phyloP scores from a whole-genome alignment of 2,797 vertebrate genomes.

The Peromyscus nudipes region DNA sequence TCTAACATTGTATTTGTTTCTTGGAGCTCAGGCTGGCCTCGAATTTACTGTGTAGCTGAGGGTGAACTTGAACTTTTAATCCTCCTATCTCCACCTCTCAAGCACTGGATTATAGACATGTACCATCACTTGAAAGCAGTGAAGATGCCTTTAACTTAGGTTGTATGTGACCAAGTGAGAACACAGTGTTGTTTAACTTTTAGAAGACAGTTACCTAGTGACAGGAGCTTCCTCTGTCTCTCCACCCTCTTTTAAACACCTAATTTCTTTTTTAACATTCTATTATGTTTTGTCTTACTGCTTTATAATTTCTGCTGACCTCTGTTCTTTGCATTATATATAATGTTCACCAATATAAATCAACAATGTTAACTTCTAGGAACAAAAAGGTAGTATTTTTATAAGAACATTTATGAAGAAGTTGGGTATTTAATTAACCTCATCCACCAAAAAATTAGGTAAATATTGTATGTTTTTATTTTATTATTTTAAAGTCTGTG shows the following conservation, averaged over 20 bases:
- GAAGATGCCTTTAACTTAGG: neutral
- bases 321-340: conserved; percentile 30
- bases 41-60: neutral
- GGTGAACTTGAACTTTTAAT: neutral
- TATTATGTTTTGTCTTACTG: neutral
- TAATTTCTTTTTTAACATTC: neutral
- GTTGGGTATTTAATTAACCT: conserved; percentile 37
- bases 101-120: neutral
- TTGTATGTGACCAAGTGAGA: neutral
- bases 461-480: conserved; percentile 1
- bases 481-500: neutral
- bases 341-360: neutral
- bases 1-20: neutral
- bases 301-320: conserved; percentile 12
- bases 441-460: neutral
- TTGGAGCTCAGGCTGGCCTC: neutral
- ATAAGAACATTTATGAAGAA: neutral
- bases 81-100: neutral
- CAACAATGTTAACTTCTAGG: conserved; percentile 35
- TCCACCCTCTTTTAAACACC: neutral
- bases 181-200: neutral
- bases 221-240: neutral
- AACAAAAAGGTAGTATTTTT: conserved; percentile 36
- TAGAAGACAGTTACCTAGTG: neutral
- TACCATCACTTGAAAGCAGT: neutral